Evolutionary conservation across 1,140 invertebrate genomes (phyloP), one percentile per base, ranked within the genome.

Genomic region (Rhagoletis pomonella): DNA sequence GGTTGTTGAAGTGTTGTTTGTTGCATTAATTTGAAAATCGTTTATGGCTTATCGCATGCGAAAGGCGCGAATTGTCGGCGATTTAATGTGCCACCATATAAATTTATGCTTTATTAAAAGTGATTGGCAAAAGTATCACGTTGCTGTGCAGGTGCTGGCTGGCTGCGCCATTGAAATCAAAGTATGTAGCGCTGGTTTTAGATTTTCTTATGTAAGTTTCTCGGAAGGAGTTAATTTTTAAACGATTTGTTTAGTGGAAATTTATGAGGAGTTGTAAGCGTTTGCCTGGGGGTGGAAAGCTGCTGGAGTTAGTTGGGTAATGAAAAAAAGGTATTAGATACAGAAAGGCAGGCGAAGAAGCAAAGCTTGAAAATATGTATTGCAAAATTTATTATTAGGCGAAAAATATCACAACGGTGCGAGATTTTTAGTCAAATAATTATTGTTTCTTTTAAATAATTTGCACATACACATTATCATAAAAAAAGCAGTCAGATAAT

Each of bases 61-160:
- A 67, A 39, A 67, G 65, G 65, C 65, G 65, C 65, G 65, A 73
- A 73, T 44, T 73, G 67, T 2, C 14, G 42, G 42, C 42, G 17
- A 73, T 73, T 73, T 73, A 73, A 73, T 73, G 67, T 9, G 67
- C 67, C 42, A 73, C 39, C 67, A 73, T 73, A 73, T n/a, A 73
- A 73, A 73, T 73, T 73, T 73, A 73, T 73, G 67, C 42, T 73
- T 67, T 73, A 73, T 73, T 73, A 73, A 73, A 73, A 73, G 67
- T 73, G 67, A 44, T 73, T 73, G 67, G 67, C 67, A 73, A 73
- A 73, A 73, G 42, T 73, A 73, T 73, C 67, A 73, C 67, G 67
- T 73, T 10, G 67, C 67, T 12, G 14, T 73, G 67, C 3, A 42
- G 42, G 39, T 73, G 42, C 39, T 44, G 42, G 29, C 29, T 29